These are phyloP conservation scores for Myocastor coypus DNA, from an alignment of 2,113 vertebrate species.

Conservation along the genomic window DNA sequence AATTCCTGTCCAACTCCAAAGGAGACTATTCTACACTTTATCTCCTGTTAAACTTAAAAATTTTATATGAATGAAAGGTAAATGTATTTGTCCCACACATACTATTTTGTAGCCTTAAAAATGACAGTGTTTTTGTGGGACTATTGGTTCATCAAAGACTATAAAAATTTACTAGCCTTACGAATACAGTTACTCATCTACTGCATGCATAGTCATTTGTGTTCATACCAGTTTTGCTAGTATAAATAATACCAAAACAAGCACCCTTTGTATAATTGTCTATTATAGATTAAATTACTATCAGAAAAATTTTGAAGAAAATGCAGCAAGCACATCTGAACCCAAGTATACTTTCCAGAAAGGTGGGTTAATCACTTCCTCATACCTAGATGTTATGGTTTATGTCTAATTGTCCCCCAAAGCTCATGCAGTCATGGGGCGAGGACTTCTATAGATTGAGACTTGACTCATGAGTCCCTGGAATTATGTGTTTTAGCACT, in stretches of 20 bases:
- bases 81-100: constrained; percentile 2
- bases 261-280: not conserved
- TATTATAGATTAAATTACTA: constrained; percentile 6
- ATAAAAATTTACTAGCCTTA: not conserved
- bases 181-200: constrained; percentile 40
- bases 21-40: not conserved
- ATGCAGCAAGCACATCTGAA: constrained; percentile 6
- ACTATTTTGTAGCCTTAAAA: not conserved
- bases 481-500: too few relatives aligned
- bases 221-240: constrained; percentile 24
- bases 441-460: too few relatives aligned
- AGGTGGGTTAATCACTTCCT: not conserved
- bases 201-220: not conserved
- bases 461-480: too few relatives aligned
- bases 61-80: constrained; percentile 17
- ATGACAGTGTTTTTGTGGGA: not conserved
- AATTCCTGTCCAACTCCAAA: not conserved
- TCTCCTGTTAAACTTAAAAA: not conserved
- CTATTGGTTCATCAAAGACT: not conserved
- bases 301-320: constrained; percentile 11
- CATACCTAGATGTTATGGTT: too few relatives aligned
- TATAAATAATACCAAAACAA: constrained; percentile 39
- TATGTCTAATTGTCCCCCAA: too few relatives aligned
- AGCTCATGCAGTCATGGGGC: too few relatives aligned
- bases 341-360: constrained; percentile 33